Percentiles rank a stretch among this genome's conserved stretches.
phyloP scores from a whole-genome alignment of 2,113 vertebrate genomes.

The Urocolius indicus region DNA sequence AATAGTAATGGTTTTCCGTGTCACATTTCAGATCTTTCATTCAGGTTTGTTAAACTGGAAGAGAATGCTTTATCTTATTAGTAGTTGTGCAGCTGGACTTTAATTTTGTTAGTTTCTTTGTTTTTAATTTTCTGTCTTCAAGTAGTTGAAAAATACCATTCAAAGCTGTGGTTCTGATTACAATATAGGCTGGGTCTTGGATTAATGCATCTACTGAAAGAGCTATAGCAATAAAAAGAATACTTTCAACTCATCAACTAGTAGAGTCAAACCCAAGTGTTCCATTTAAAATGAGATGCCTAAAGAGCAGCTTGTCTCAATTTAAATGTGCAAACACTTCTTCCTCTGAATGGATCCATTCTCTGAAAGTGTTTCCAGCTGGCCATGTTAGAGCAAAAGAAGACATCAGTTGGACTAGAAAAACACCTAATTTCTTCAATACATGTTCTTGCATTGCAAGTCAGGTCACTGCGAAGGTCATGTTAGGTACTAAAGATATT shows the following conservation, averaged over 20 bases:
- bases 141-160: background rate
- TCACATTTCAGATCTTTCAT: background rate
- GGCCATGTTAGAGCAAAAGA: conserved; percentile 36
- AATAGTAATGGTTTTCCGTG: background rate
- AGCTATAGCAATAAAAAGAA: background rate
- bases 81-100: background rate
- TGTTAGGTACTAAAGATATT: conserved; percentile 62
- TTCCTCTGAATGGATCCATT: conserved; percentile 51
- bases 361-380: conserved; percentile 62
- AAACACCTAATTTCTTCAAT: background rate
- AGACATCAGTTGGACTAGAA: conserved; percentile 33
- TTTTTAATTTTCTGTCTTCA: background rate
- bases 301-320: conserved; percentile 56
- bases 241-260: conserved; percentile 17
- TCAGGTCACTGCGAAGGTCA: conserved; percentile 41
- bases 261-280: conserved; percentile 27
- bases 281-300: conserved; percentile 41
- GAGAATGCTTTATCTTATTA: background rate
- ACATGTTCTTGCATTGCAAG: conserved; percentile 37
- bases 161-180: background rate
- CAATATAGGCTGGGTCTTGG: background rate
- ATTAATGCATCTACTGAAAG: background rate
- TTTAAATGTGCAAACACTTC: conserved; percentile 55
- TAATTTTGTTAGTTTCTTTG: background rate
- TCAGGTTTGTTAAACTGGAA: background rate